Evolutionary conservation across 1,140 invertebrate genomes (phyloP).

Genomic region (Saccostrea echinata): DNA sequence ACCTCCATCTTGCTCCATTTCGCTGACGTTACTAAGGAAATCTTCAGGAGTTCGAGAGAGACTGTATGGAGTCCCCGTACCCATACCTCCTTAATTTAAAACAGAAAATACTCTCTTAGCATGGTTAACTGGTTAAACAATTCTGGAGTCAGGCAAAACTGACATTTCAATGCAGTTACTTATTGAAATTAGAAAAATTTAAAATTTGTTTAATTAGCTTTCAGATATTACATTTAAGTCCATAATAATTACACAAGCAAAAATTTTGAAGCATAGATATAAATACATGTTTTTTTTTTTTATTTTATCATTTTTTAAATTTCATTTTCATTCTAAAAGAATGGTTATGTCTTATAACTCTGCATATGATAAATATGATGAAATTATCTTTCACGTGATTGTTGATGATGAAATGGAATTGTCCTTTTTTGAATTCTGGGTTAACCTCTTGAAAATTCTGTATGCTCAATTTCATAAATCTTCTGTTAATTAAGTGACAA

Average conservation of each 20-base stretch:
- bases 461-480: background rate
- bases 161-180: background rate
- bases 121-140: conserved; percentile 30
- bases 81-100: conserved; percentile 81
- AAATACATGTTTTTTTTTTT: background rate
- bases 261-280: background rate
- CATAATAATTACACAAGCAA: background rate
- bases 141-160: background rate
- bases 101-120: conserved; percentile 29
- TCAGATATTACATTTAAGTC: background rate
- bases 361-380: no score
- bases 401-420: no score
- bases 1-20: conserved; percentile 85
- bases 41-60: conserved; percentile 95
- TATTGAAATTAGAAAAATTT: background rate
- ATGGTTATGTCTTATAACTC: no score
- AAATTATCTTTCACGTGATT: background rate
- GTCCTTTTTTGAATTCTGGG: no score
- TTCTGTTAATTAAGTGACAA: background rate
- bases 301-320: background rate
- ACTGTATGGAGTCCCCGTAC: conserved; percentile 86
- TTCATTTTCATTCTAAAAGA: background rate
- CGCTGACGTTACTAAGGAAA: conserved; percentile 92
- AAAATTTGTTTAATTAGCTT: background rate
- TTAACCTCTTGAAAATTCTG: background rate